Evolutionary conservation across 2,888 invertebrate genomes (phyloP), one percentile per base, ranked within the genome.

Genomic region (Ctena decussata): DNA sequence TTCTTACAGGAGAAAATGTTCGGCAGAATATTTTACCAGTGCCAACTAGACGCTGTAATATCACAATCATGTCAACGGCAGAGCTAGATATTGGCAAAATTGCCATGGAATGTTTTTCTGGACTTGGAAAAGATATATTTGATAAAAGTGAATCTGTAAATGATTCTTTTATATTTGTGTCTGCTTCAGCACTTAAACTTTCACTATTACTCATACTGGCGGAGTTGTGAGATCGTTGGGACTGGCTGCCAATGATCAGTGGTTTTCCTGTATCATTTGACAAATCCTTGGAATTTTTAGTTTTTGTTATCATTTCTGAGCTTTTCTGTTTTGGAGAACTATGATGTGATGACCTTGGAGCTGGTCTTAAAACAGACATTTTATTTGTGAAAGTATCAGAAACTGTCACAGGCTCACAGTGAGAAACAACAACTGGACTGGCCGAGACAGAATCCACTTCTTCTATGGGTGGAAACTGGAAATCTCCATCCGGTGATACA

Each of bases 1-100:
- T 39, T 35, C 18, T 57, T 18, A 18, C 21, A 12, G 89, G 86
- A 37, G 82, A 88, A 69, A 93, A 78, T 44, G 92, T 90, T 75
- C 88, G 86, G 80, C 90, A 91, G 32, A 93, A 76, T 0, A 87
- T 85, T 18, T 80, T 85, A 11, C 91, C 89, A 80, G 93, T 89
- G 46, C 88, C 87, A 53, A 93, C 86, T 30, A 92, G 76, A 37
- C 94, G 86, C 85, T 94, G 94, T 24, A 94, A 79, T 30, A 93
- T 90, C 11, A 93, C 89, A 8, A 92, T 53, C 8, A 94, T 77
- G 85, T 94, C 94, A 24, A 94, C 71, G 27, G 91, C 74, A 11
- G 94, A 93, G 8, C 93, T 89, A 0, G 94, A 94, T 11, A 94
- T 74, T 0, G 93, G 92, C 24, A 93, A 72, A 35, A 87, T 72